phyloP scores from a whole-genome alignment of 2,113 vertebrate genomes.

The Dascyllus trimaculatus region DNA sequence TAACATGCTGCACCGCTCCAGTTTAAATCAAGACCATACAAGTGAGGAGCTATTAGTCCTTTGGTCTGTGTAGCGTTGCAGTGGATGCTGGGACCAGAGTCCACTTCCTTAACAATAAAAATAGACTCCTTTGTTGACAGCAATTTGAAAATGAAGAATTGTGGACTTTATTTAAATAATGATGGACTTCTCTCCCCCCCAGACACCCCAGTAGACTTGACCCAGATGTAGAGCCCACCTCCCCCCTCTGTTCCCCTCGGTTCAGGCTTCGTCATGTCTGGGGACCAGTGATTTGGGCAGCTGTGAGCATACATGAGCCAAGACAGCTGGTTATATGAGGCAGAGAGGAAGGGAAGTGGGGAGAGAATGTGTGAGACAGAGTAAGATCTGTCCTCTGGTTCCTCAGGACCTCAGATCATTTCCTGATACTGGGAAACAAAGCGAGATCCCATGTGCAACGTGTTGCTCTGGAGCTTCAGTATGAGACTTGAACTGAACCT shows the following conservation, averaged over 20 bases:
- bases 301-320: slow-evolving; percentile 78
- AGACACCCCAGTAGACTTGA: slow-evolving; percentile 48
- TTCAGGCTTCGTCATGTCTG: slow-evolving; percentile 66
- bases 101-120: not conserved
- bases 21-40: slow-evolving; percentile 18
- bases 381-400: slow-evolving; percentile 67
- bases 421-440: slow-evolving; percentile 71
- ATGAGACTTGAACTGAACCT: slow-evolving; percentile 10
- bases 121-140: slow-evolving; percentile 17
- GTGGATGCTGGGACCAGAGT: slow-evolving; percentile 11
- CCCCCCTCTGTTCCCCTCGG: slow-evolving; percentile 38
- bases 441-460: slow-evolving; percentile 22
- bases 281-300: slow-evolving; percentile 79
- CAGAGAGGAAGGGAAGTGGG: slow-evolving; percentile 48
- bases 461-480: slow-evolving; percentile 40
- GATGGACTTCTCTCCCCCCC: slow-evolving; percentile 5
- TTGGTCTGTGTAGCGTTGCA: slow-evolving; percentile 4
- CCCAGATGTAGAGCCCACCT: slow-evolving; percentile 75
- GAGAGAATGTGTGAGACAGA: slow-evolving; percentile 71
- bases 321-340: slow-evolving; percentile 80
- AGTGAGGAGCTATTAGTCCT: slow-evolving; percentile 2
- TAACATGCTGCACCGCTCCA: slow-evolving; percentile 43
- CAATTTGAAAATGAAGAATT: slow-evolving; percentile 13
- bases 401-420: slow-evolving; percentile 67
- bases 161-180: slow-evolving; percentile 18